Evolutionary conservation across 2,113 vertebrate species (phyloP).

Genomic region (Diadophis punctatus): DNA sequence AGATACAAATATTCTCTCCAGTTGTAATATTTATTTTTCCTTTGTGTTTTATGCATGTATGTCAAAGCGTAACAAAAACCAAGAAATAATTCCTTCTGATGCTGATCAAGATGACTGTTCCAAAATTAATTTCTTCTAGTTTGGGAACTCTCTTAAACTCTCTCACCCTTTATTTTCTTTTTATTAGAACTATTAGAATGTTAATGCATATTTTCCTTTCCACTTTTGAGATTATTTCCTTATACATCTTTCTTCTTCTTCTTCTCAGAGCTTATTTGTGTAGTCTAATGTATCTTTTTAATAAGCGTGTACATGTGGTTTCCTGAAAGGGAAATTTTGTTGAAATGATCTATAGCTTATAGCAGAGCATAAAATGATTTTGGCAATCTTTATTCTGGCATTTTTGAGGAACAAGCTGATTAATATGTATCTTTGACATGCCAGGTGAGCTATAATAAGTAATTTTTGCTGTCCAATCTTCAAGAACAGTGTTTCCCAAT

Average conservation of each 20-base stretch:
- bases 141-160: neutral
- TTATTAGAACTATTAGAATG: neutral
- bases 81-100: constrained; percentile 5
- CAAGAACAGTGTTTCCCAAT: neutral
- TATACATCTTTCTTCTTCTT: neutral
- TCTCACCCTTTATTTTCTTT: neutral
- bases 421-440: neutral
- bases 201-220: constrained; percentile 14
- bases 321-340: neutral
- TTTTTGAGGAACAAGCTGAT: neutral
- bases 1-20: neutral
- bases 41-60: neutral
- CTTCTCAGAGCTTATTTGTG: neutral
- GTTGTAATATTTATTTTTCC: neutral
- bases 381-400: neutral
- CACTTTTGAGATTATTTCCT: neutral
- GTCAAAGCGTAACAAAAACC: neutral
- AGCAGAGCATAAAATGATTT: neutral
- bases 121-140: constrained; percentile 9
- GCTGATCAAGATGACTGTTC: constrained; percentile 1
- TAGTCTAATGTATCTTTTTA: neutral
- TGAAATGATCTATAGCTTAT: neutral
- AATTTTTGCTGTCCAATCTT: neutral
- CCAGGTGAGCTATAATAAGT: neutral
- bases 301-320: neutral